Evolutionary conservation across 2,797 vertebrate species (phyloP).

Genomic region (Syngnathus rostellatus): DNA sequence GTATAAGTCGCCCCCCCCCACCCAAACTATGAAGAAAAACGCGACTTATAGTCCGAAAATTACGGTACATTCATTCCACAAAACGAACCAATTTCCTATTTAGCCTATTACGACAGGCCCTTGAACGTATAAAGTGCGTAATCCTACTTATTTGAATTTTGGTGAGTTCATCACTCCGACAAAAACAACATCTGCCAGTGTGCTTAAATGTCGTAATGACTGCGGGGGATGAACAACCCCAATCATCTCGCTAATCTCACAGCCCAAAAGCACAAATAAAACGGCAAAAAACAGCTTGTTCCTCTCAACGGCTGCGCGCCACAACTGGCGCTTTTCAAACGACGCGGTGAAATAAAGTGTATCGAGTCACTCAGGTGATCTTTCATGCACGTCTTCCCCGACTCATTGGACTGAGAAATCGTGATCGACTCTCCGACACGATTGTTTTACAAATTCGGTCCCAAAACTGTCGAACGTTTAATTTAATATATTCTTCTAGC

Average conservation of each 20-base stretch:
- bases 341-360: constrained; percentile 7
- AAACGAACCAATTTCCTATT: constrained; percentile 31
- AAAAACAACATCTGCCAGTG: constrained; percentile 53
- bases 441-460: no score
- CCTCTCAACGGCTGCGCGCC: constrained; percentile 25
- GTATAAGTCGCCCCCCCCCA: no score
- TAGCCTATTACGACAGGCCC: constrained; percentile 26
- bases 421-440: background rate
- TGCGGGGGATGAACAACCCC: constrained; percentile 19
- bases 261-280: background rate
- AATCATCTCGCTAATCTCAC: background rate
- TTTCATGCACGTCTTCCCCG: background rate
- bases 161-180: constrained; percentile 40
- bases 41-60: no score
- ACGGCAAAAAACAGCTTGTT: constrained; percentile 16
- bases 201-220: constrained; percentile 53
- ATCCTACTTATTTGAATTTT: constrained; percentile 33
- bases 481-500: background rate
- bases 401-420: background rate
- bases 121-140: constrained; percentile 34
- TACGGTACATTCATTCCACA: constrained; percentile 22
- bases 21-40: no score
- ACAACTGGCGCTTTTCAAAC: constrained; percentile 9
- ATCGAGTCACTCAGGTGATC: constrained; percentile 5
- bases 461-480: no score